These are phyloP conservation scores for Lemur catta DNA, from an alignment of 2,797 vertebrate species.

Conservation along the genomic window DNA sequence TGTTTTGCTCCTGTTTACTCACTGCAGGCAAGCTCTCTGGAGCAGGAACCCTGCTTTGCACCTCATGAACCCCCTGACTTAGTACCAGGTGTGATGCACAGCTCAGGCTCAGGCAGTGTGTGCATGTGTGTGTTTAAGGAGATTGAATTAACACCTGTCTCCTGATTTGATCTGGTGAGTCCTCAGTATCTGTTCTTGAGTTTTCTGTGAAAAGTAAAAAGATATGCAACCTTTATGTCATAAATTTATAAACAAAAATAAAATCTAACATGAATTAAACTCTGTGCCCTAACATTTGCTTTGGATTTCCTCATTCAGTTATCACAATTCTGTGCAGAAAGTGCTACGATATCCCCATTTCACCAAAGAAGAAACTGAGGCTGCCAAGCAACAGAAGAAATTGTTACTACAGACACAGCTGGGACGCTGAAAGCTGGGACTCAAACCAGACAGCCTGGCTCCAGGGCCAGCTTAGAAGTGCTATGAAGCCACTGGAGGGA, in stretches of 20 bases:
- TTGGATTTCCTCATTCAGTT: neutral
- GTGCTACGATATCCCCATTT: neutral
- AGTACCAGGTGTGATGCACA: neutral
- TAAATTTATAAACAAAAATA: neutral
- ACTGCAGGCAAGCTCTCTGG: rapidly evolving
- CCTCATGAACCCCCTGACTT: neutral
- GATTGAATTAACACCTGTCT: neutral
- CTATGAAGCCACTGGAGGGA: neutral
- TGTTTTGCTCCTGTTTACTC: neutral
- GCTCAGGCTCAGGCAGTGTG: neutral
- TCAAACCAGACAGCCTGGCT: neutral
- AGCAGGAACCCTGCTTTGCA: neutral
- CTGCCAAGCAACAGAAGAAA: neutral
- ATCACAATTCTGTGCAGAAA: neutral
- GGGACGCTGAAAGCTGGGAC: neutral
- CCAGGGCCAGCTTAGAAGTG: neutral
- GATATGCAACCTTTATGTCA: neutral
- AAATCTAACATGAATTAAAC: neutral
- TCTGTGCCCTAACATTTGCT: neutral
- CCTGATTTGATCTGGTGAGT: neutral
- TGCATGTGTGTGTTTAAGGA: neutral
- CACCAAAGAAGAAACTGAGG: constrained; percentile 40
- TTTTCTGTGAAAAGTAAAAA: neutral
- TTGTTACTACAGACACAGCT: neutral
- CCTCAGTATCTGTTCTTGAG: neutral